phyloP scores from a whole-genome alignment of 2,888 invertebrate species.

The Xestoiulus laeticollis region DNA sequence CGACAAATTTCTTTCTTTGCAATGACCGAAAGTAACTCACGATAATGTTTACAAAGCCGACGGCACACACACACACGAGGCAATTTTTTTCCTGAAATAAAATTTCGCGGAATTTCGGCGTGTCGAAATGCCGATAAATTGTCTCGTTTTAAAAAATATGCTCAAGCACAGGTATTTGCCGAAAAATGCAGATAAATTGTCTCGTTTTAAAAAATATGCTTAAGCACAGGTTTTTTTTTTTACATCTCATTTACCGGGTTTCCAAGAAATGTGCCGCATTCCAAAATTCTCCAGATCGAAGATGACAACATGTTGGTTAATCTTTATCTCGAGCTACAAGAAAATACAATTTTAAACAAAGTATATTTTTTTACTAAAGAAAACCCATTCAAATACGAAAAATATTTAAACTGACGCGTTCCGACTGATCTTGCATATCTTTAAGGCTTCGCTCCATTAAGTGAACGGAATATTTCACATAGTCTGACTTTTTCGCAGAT shows the following conservation, averaged over 20 bases:
- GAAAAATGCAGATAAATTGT: no score
- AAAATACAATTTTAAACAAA: slow-evolving; percentile 53
- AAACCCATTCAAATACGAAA: neutral
- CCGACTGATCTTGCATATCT: slow-evolving; percentile 61
- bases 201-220: no score
- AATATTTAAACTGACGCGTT: slow-evolving; percentile 61
- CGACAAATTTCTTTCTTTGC: no score
- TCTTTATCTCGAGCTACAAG: slow-evolving; percentile 60
- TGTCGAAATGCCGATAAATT: no score
- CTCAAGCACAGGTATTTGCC: neutral
- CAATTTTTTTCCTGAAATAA: no score
- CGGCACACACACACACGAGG: no score
- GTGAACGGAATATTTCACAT: slow-evolving; percentile 75
- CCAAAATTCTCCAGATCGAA: slow-evolving; percentile 66
- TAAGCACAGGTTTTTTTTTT: neutral
- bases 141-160: no score
- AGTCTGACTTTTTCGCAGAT: slow-evolving; percentile 75
- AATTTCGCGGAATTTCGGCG: no score
- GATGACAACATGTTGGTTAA: slow-evolving; percentile 61
- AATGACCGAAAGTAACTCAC: no score
- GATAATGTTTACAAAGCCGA: no score
- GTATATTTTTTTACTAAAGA: no score
- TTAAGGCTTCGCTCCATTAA: slow-evolving; percentile 61
- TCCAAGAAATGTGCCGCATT: slow-evolving; percentile 73
- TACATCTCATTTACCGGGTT: slow-evolving; percentile 71